Evolutionary conservation across 2,888 invertebrate genomes (phyloP).

Genomic region (Zaprionus obscuricornis): DNA sequence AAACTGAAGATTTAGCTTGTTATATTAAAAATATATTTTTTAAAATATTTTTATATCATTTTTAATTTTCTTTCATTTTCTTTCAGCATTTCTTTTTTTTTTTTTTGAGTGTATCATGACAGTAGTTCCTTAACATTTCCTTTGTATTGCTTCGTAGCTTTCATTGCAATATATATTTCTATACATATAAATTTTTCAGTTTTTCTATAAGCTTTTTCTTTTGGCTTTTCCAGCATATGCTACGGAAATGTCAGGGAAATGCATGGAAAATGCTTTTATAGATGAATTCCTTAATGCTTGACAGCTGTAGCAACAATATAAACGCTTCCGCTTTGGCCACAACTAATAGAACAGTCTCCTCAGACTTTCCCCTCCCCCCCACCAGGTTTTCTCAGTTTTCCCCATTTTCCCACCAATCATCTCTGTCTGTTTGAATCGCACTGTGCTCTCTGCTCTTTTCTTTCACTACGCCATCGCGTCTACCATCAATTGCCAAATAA

Average conservation of each 20-base stretch:
- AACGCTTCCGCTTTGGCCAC: conserved; percentile 54
- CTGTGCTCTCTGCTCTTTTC: conserved; percentile 12
- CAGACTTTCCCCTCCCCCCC: neutral
- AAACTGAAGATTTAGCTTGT: too few species aligned
- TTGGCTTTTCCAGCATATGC: conserved; percentile 47
- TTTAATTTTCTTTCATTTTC: conserved; percentile 23
- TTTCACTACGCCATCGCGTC: conserved; percentile 13
- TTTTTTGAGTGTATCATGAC: too few species aligned
- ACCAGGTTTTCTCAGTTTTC: neutral
- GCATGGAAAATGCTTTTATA: conserved; percentile 70
- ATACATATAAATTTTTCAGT: conserved; percentile 16
- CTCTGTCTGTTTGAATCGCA: neutral
- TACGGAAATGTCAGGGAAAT: conserved; percentile 74
- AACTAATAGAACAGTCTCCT: conserved; percentile 63
- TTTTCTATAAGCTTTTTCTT: conserved; percentile 7
- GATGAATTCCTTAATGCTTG: conserved; percentile 63
- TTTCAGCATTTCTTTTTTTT: conserved; percentile 2
- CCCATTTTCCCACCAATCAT: neutral
- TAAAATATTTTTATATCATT: too few species aligned
- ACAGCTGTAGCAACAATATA: conserved; percentile 63
- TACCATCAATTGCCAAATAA: conserved; percentile 70
- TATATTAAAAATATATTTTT: too few species aligned
- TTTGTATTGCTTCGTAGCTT: conserved; percentile 4
- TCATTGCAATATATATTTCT: conserved; percentile 23
- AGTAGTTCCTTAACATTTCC: too few species aligned